Base-by-base conservation (phyloP, 2,113 vertebrate genomes). In the Cnemophilus loriae region DNA sequence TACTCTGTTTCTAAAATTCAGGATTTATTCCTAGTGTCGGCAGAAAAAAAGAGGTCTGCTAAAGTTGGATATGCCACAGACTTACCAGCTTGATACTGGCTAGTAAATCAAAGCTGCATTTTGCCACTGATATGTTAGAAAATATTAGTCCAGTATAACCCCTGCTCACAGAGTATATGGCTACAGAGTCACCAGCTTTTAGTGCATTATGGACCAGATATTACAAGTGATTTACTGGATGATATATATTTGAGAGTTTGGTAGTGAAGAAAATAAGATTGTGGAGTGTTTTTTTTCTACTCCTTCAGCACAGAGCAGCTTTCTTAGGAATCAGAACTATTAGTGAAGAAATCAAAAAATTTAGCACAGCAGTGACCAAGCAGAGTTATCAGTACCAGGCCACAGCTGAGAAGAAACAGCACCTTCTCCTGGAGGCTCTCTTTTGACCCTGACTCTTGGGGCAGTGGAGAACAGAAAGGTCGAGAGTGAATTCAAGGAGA, bases 71-170 rank as follows among this genome's bases (percentile, higher is more conserved):
- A 26, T 69, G 46, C 59, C 74, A 84, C 27, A 65, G n/a, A 60
- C n/a, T 59, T 67, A 57, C 26, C 49, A 69, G 46, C 53, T 71
- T 49, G 56, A 73, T 46, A 32, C 44, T 87, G 44, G 22, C 44
- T 65, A 64, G 15, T 82, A 96, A 95, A 92, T 89, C 79, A 91
- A 82, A 93, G 46, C 64, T 89, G 27, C 16, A 41, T 76, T 90
- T 87, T 89, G 50, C 55, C 57, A 79, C 33, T 37, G 32, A 70
- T 65, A n/a, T 3, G 32, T 56, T 76, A 83, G 64, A 71, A 95
- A 75, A 55, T 69, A 83, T 35, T 74, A 59, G 53, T 64, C 46
- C 46, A 46, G 46, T 14, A 47, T 73, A 85, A 75, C 21, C 46
- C 16, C 46, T 0, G 1, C 3, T 78, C 28, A 49, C 30, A 73